Base-by-base conservation (phyloP, 1,140 invertebrate species). In the Caenorhabditis elegans region DNA sequence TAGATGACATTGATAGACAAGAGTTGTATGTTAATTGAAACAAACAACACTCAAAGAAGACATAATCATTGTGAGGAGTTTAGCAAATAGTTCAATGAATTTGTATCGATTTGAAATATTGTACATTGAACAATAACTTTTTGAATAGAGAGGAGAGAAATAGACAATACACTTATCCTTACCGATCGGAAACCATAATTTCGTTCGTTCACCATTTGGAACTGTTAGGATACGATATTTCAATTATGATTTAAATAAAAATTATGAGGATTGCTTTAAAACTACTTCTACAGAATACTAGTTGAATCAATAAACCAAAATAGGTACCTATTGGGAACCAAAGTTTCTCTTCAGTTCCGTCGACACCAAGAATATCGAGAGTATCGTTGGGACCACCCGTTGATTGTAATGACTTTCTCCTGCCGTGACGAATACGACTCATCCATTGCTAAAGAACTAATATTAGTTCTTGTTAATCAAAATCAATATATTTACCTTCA, bases 241-340 rank as follows among this genome's bases (percentile, higher is more conserved):
- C 15, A 5, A 43, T 43, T 43, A 43, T 43, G 39, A 8, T 43
- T 43, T 43, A 15, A 15, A 8, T 8, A 8, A 15, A 43, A 43
- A 8, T 8, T 43, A 43, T 5, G 5, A 8, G 15, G 39, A 43
- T 15, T 43, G 39, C 15, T 43, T 8, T 43, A 5, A 43, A 8
- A 8, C 15, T 43, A 43, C 39, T 43, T 43, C 39, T 8, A 43
- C 39, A 8, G 15, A 8, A 43, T 43, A 8, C 15, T 5, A 15
- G 39, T 8, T 5, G 39, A 43, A 8, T 43, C 39, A 8, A 70
- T 19, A 13, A 2, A 24, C 5, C 19, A 6, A 70, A 43, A 70
- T 22, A 22, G 28, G 26, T 55, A 84, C 88, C 88, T 31, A 89
- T 89, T 24, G 88, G 88, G 78, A 89, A 89, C 88, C 88, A 89